A percentile compares a stretch with the other conserved stretches of the same genome.
Evolutionary conservation across 1,140 invertebrate genomes (phyloP).

Genomic region (Limonius californicus): DNA sequence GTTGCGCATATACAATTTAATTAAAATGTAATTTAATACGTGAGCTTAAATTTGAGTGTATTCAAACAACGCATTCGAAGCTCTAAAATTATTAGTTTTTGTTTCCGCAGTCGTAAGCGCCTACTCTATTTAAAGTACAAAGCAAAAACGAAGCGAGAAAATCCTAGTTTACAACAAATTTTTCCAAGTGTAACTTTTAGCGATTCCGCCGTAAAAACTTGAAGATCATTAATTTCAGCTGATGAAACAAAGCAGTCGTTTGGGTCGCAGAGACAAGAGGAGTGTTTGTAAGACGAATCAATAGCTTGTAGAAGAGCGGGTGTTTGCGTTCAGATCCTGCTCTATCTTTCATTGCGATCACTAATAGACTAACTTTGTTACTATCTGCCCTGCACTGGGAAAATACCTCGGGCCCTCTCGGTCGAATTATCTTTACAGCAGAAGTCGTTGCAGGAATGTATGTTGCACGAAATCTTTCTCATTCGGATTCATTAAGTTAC

Average conservation of each 20-base stretch:
- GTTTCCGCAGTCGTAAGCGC: neutral
- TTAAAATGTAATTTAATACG: constrained; percentile 18
- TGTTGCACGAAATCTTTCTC: neutral
- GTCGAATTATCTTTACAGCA: constrained; percentile 3
- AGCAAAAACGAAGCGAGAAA: too few species aligned
- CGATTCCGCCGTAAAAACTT: neutral
- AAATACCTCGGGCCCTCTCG: constrained; percentile 1
- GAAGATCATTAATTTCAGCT: constrained; percentile 6
- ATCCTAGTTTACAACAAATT: too few species aligned
- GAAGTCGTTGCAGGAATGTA: neutral
- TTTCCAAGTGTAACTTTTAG: too few species aligned
- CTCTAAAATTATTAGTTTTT: constrained; percentile 10
- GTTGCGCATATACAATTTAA: constrained; percentile 13
- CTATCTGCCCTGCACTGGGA: constrained; percentile 9
- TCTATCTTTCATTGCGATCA: constrained; percentile 30
- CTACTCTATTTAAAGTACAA: too few species aligned
- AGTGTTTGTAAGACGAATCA: constrained; percentile 17
- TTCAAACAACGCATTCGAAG: neutral
- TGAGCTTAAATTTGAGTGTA: constrained; percentile 3
- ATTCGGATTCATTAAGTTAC: too few species aligned
- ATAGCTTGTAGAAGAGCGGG: constrained; percentile 13
- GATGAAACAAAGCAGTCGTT: constrained; percentile 12
- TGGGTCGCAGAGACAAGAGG: constrained; percentile 1
- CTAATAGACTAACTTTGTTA: constrained; percentile 31
- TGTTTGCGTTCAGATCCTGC: constrained; percentile 14